Conservation (phyloP, 30 jellyfish, hydroid and myxozoan species). For the Aurelia aurita region DNA sequence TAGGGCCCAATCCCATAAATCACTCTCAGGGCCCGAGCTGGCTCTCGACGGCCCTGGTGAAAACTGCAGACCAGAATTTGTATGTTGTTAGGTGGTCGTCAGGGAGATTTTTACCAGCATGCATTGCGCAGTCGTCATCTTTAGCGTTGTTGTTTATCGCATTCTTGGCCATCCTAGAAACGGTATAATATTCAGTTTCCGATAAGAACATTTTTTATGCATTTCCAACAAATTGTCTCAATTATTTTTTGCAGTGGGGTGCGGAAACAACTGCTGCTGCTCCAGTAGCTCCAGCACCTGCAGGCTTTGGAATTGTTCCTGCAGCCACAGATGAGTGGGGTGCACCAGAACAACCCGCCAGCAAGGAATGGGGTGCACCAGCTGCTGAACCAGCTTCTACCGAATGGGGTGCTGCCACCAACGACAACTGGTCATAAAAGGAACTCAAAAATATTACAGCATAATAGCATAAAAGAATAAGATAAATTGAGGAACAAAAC, state of each 20-base stretch:
- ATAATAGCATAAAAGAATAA: not conserved
- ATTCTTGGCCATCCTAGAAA: no score
- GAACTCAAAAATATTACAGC: not conserved
- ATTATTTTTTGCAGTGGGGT: conserved; percentile 67
- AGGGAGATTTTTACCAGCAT: no score
- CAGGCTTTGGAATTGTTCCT: conserved; percentile 37
- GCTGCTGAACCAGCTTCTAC: conserved; percentile 40
- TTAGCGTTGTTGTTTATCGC: no score
- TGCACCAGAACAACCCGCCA: conserved; percentile 38
- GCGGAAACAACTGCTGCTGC: conserved; percentile 69
- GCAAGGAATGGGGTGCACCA: conserved; percentile 77
- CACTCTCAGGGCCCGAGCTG: no score
- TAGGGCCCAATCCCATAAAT: no score
- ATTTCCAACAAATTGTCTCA: no score
- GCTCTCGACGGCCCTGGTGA: no score
- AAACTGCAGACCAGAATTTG: no score
- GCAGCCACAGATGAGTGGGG: conserved; percentile 92
- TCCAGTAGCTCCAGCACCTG: conserved; percentile 68
- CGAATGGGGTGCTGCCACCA: conserved; percentile 53
- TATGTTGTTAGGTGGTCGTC: no score
- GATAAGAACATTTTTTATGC: no score
- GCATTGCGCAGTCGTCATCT: no score
- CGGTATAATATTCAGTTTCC: no score
- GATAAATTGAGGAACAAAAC: conserved; percentile 3
- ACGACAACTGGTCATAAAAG: conserved; percentile 11